Percentiles rank a stretch among this genome's conserved stretches.
Evolutionary conservation across 2,113 vertebrate species (phyloP).

Genomic region (Laticauda colubrina): DNA sequence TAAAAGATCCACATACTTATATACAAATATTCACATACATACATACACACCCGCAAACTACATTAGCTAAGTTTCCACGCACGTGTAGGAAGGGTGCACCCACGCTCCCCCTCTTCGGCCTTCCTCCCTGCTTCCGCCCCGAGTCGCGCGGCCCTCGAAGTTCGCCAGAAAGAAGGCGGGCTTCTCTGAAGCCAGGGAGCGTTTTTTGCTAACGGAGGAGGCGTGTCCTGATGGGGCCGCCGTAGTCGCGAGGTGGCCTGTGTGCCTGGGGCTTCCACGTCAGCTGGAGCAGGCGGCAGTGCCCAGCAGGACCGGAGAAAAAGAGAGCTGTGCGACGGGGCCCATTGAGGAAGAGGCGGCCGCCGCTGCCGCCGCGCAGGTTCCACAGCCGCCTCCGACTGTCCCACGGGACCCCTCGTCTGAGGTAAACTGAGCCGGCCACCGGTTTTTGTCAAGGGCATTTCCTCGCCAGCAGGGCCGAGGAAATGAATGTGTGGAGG

Average conservation of each 20-base stretch:
- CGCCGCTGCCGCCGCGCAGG: background rate
- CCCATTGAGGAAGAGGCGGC: background rate
- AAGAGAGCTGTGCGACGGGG: background rate
- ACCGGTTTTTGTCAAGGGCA: no score
- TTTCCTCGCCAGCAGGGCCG: background rate
- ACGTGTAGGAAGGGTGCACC: background rate
- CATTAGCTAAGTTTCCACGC: background rate
- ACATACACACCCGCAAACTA: background rate
- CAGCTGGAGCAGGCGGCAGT: slow-evolving; percentile 51
- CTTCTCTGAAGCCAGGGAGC: fast-evolving
- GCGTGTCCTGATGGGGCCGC: slow-evolving; percentile 53
- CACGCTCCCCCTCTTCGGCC: background rate
- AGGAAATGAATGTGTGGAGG: background rate
- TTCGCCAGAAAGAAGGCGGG: background rate
- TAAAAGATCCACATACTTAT: no score
- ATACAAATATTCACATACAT: no score
- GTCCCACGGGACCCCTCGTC: background rate
- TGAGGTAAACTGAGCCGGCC: background rate
- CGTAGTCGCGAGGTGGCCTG: slow-evolving; percentile 64
- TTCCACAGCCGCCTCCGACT: background rate
- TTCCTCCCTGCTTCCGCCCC: background rate
- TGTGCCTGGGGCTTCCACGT: slow-evolving; percentile 67
- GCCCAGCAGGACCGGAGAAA: background rate
- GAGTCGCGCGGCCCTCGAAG: fast-evolving
- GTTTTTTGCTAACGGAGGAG: background rate